phyloP scores from a whole-genome alignment of 2,113 vertebrate genomes.

The Oreocharis arfaki region DNA sequence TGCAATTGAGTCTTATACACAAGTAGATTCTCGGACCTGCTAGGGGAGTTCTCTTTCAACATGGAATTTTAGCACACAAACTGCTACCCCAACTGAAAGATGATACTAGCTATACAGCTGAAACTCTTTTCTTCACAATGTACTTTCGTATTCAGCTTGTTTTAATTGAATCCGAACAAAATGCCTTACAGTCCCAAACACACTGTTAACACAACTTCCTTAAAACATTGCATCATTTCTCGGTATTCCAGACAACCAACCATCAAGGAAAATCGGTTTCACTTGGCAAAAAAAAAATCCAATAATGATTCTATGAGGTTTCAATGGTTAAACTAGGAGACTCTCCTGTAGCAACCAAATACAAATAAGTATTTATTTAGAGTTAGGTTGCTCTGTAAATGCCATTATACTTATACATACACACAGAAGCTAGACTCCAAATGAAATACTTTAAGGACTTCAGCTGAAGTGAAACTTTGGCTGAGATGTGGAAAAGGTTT shows the following conservation, averaged over 20 bases:
- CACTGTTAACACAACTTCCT: background rate
- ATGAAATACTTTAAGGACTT: background rate
- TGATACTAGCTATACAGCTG: background rate
- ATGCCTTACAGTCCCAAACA: background rate
- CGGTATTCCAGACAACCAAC: background rate
- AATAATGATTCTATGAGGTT: slow-evolving; percentile 15
- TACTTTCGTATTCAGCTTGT: background rate
- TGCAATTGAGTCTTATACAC: fast-evolving
- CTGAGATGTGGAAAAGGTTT: background rate
- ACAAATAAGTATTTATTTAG: background rate
- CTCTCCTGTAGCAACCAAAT: slow-evolving; percentile 79
- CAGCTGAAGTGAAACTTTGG: background rate
- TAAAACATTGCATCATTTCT: background rate
- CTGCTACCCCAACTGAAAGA: background rate
- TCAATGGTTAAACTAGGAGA: slow-evolving; percentile 80
- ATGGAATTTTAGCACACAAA: background rate
- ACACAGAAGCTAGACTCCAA: background rate
- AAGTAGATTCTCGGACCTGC: background rate
- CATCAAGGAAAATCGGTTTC: background rate
- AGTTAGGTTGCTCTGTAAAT: background rate
- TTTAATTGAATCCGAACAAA: background rate
- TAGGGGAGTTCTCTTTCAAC: background rate
- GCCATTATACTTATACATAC: background rate
- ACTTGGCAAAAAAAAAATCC: background rate
- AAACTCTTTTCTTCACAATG: background rate